These are phyloP conservation scores for Temnothorax unifasciatus DNA, from an alignment of 2,888 invertebrate species.

Conservation along the genomic window DNA sequence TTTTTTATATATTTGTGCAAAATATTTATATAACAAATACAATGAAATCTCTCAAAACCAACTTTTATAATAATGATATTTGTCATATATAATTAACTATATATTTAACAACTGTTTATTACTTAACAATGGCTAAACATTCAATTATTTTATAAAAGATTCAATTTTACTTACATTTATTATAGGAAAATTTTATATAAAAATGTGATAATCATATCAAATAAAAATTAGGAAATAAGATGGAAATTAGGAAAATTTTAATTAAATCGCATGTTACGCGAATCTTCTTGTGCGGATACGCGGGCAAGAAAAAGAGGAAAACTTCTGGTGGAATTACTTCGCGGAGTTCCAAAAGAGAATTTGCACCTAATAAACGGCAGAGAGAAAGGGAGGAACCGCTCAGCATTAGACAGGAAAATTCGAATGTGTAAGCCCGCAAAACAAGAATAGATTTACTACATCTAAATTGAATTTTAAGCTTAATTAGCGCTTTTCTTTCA, in stretches of 20 bases:
- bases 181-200: background rate
- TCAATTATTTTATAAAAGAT: background rate
- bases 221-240: background rate
- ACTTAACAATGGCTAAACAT: background rate
- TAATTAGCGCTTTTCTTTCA: constrained; percentile 31
- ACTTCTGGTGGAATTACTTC: constrained; percentile 31
- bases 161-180: background rate
- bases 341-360: constrained; percentile 13
- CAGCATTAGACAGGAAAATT: constrained; percentile 29
- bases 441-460: constrained; percentile 11
- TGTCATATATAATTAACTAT: background rate
- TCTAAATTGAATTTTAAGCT: constrained; percentile 36
- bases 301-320: background rate
- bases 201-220: background rate
- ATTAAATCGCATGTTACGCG: background rate
- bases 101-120: background rate
- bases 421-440: constrained; percentile 11
- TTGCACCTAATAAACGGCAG: constrained; percentile 18
- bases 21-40: background rate
- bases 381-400: constrained; percentile 14
- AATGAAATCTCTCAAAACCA: background rate
- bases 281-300: background rate
- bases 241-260: background rate
- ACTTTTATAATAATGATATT: constrained; percentile 4
- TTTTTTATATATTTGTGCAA: background rate